phyloP scores from a whole-genome alignment of 2,113 vertebrate genomes.

The Lepisosteus osseus region DNA sequence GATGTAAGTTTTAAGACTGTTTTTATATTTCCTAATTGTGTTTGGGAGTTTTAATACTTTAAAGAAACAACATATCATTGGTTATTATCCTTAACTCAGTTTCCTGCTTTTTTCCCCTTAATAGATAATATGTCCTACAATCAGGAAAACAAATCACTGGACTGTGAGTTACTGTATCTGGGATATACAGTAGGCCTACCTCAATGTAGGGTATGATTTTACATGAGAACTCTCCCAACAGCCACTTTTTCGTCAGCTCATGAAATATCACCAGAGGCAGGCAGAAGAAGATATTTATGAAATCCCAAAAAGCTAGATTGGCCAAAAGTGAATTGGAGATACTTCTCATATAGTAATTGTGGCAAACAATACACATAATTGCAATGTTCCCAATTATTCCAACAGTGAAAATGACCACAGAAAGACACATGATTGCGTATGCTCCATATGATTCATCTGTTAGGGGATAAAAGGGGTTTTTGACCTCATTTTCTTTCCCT shows the following conservation, averaged over 20 bases:
- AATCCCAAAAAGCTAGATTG: conserved; percentile 96
- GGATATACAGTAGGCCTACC: conserved; percentile 57
- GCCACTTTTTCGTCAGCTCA: conserved; percentile 88
- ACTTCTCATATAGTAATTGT: conserved; percentile 97
- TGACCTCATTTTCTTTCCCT: conserved; percentile 55
- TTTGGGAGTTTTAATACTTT: too few relatives aligned
- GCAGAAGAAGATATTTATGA: conserved; percentile 90
- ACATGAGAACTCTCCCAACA: conserved; percentile 91
- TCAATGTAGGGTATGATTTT: conserved; percentile 94
- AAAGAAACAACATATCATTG: too few relatives aligned
- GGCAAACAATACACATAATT: conserved; percentile 94
- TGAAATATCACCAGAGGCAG: conserved; percentile 91
- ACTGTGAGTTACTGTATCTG: too few relatives aligned
- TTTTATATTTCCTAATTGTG: too few relatives aligned
- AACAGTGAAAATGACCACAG: conserved; percentile 80
- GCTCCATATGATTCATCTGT: conserved; percentile 81
- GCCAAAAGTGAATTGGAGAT: conserved; percentile 95
- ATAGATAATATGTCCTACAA: too few relatives aligned
- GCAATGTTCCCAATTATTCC: conserved; percentile 91
- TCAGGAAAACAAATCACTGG: too few relatives aligned
- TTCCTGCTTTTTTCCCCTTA: too few relatives aligned
- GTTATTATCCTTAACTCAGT: too few relatives aligned
- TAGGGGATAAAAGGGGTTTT: conserved; percentile 89
- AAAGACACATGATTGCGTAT: conserved; percentile 76
- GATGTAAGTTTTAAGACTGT: too few relatives aligned